Evolutionary conservation across 2,797 vertebrate species (phyloP).

Genomic region (Scleropages formosus): DNA sequence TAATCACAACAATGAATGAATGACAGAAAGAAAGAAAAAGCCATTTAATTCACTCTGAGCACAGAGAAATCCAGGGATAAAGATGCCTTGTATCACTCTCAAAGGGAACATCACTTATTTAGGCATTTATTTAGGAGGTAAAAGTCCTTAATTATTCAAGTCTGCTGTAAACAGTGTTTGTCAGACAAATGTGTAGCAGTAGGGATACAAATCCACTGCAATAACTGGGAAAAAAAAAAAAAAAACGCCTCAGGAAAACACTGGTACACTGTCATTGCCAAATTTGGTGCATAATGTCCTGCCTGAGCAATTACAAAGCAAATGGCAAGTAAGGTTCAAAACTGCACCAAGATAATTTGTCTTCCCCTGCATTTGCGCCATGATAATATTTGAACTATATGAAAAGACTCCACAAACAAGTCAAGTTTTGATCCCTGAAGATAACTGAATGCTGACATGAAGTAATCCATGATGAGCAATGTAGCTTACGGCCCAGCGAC

Average conservation of each 20-base stretch:
- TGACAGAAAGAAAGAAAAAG: not conserved
- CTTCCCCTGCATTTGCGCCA: not conserved
- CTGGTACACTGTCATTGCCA: not conserved
- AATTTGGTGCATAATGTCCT: too few species aligned
- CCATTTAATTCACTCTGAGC: too few species aligned
- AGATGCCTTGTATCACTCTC: not conserved
- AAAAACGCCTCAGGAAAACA: not conserved
- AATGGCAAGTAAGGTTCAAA: not conserved
- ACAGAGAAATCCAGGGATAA: too few species aligned
- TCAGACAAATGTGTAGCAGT: not conserved
- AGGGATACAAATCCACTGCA: not conserved
- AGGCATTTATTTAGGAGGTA: not conserved
- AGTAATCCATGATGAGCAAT: not conserved
- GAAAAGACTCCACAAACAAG: not conserved
- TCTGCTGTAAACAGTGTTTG: not conserved
- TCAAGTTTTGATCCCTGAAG: not conserved
- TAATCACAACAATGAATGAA: too few species aligned
- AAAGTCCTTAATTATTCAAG: too few species aligned
- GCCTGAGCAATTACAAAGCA: too few species aligned
- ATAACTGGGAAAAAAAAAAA: too few species aligned
- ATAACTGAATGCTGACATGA: not conserved
- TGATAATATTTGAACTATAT: not conserved
- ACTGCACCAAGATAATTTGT: not conserved
- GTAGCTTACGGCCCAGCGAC: conserved; percentile 1
- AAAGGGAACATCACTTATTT: not conserved